Evolutionary conservation across 23 tunicate genomes (phyloP), one percentile per base, ranked within the genome.

Genomic region (Trididemnum clinides): DNA sequence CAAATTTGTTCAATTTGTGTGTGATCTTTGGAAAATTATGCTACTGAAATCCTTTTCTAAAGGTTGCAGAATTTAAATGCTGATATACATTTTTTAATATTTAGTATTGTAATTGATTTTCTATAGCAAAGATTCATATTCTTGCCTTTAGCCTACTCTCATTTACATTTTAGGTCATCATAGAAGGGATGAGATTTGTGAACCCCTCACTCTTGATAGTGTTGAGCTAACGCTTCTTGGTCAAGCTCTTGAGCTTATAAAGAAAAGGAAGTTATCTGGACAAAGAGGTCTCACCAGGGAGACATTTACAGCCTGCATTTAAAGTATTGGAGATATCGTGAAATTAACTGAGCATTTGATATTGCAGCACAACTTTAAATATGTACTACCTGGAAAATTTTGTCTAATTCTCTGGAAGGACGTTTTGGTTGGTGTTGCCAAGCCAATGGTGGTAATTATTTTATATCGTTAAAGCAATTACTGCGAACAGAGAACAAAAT

Each of bases 341-440:
- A 57, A 23, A 4, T 3, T 74, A 12, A 21, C 57, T 30, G 37
- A 66, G 31, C n/a, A 35, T 28, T 18, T 74, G 30, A 25, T n/a
- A 2, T 29, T 29, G 38, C 20, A 44, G 22, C 28, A 74, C 30
- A 22, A 39, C 12, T 12, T 74, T 22, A 22, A n/a, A 10, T 74
- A 74, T 32, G 32, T 74, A 5, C 27, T 74, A 57, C 23, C 80
- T 28, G 80, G 80, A 74, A 74, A 38, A 10, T 74, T 74, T 36
- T 38, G 30, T 74, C 80, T 7, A 57, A 74, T 44, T 57, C 33
- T 7, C 36, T 74, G 12, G 57, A 74, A 74, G 80, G 80, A 5
- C 80, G 80, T 12, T 74, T 74, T 37, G 80, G 80, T 15, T 74
- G 80, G 80, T 74, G 38, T 22, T 7, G 80, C 29, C 57, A 74